These are phyloP conservation scores for Eubucco bourcierii DNA, from an alignment of 2,113 vertebrate species.

Conservation along the genomic window DNA sequence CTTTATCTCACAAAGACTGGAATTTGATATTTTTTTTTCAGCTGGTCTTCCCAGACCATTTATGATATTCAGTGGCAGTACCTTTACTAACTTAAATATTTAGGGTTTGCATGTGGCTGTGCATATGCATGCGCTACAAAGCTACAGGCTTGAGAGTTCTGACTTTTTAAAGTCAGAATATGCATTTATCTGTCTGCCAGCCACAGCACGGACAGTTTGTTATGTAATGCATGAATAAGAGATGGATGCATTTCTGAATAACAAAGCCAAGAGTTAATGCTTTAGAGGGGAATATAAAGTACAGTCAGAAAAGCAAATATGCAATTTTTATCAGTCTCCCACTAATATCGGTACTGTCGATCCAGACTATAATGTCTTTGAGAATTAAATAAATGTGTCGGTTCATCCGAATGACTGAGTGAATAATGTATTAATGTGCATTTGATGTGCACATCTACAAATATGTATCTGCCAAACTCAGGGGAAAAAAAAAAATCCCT, in stretches of 20 bases:
- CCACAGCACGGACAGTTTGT: not conserved
- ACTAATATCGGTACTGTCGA: not conserved
- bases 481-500: constrained; percentile 25
- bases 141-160: not conserved
- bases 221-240: constrained; percentile 19
- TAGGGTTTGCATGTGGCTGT: not conserved
- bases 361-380: constrained; percentile 25
- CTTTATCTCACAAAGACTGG: not conserved
- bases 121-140: not conserved
- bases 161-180: not conserved
- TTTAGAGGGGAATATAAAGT: constrained; percentile 21
- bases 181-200: not conserved
- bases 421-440: constrained; percentile 64
- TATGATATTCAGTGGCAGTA: not conserved
- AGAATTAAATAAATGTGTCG: constrained; percentile 60
- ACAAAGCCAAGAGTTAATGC: constrained; percentile 24
- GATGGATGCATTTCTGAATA: constrained; percentile 12
- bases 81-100: not conserved
- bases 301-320: constrained; percentile 43
- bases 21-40: not conserved
- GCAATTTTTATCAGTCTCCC: constrained; percentile 29
- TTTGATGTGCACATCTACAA: constrained; percentile 57
- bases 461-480: constrained; percentile 36
- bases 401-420: constrained; percentile 58
- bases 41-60: not conserved